phyloP scores from a whole-genome alignment of 2,797 vertebrate species.

The Atherinosoma microstoma region DNA sequence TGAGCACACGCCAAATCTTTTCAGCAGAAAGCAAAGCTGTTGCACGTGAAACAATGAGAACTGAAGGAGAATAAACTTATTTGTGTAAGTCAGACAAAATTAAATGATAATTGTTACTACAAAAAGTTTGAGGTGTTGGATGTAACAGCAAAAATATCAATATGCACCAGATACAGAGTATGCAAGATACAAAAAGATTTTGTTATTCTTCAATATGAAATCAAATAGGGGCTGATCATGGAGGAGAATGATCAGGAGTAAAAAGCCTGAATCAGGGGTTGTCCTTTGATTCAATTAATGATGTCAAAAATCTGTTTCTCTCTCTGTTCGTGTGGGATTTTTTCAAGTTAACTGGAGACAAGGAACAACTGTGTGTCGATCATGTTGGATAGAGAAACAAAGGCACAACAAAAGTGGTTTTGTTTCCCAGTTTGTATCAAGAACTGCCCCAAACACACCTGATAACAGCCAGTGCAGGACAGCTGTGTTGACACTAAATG shows the following conservation, averaged over 20 bases:
- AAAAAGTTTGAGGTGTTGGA: conserved; percentile 15
- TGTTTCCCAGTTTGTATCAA: conserved; percentile 18
- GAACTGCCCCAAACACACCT: background rate
- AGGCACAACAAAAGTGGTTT: conserved; percentile 12
- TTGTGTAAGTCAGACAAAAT: conserved; percentile 23
- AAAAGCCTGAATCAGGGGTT: background rate
- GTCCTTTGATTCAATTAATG: background rate
- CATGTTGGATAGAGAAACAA: conserved; percentile 4
- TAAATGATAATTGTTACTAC: conserved; percentile 22
- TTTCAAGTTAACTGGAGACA: conserved; percentile 4
- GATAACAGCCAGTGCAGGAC: background rate
- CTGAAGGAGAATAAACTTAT: conserved; percentile 36
- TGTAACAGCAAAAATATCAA: background rate
- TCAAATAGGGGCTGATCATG: background rate
- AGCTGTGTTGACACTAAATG: background rate
- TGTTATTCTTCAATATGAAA: background rate
- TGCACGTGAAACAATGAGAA: conserved; percentile 49
- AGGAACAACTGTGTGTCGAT: background rate
- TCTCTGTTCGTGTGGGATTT: background rate
- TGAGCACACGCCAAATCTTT: conserved; percentile 58
- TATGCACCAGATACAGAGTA: background rate
- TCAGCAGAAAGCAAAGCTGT: conserved; percentile 48
- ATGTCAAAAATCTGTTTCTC: background rate
- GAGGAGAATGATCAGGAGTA: too few relatives aligned
- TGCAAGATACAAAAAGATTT: background rate